Evolutionary conservation across 2,888 invertebrate genomes (phyloP).

Genomic region (Rhagonycha lutea): DNA sequence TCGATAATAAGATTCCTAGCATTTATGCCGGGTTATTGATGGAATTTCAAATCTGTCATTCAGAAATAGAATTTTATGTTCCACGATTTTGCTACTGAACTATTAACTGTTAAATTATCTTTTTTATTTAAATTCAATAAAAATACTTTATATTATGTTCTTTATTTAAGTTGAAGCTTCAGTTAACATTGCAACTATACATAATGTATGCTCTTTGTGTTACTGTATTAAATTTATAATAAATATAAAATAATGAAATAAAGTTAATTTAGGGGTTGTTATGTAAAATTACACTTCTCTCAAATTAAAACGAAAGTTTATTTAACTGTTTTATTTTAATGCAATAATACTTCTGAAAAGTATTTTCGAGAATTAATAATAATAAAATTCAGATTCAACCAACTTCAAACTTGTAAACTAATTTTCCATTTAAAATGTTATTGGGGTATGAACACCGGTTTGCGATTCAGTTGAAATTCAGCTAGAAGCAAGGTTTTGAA

Average conservation of each 20-base stretch:
- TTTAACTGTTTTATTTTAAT: background rate
- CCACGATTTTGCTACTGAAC: conserved; percentile 10
- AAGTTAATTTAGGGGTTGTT: background rate
- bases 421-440: background rate
- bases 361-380: background rate
- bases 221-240: no score
- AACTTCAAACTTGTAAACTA: background rate
- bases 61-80: conserved; percentile 16
- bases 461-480: background rate
- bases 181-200: background rate
- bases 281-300: no score
- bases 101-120: conserved; percentile 8
- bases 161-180: background rate
- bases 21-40: conserved; percentile 22
- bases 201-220: background rate
- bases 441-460: background rate
- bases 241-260: background rate
- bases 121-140: conserved; percentile 11
- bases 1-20: conserved; percentile 28
- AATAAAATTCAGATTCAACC: background rate
- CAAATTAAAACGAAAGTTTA: background rate
- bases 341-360: background rate
- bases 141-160: background rate
- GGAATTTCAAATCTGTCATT: conserved; percentile 25
- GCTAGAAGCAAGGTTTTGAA: background rate